Evolutionary conservation across 2,113 vertebrate genomes (phyloP), one percentile per base, ranked within the genome.

Genomic region (Tor tambroides): DNA sequence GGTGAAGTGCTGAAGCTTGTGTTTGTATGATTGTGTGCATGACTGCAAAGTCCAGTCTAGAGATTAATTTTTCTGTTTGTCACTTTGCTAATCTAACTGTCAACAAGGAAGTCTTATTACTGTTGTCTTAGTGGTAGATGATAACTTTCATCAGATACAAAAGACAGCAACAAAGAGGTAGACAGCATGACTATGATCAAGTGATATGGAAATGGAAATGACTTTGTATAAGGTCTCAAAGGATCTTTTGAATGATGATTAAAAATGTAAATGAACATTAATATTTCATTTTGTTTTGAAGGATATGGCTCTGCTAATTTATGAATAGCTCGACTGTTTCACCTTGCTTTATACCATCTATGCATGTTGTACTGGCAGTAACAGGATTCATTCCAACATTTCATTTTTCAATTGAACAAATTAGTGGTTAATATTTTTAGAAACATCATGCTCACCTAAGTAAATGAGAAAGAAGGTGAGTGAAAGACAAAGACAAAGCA

Each of bases 1-100:
- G 51, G 59, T 85, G 23, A 75, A 84, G n/a, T 71, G 30, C 71
- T 35, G 26, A 10, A 72, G 71, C 35, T 59, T 35, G 49, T 54
- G 32, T 59, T 43, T 30, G 80, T 15, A 83, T 23, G 38, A 81
- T 59, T n/a, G 32, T 32, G 23, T 30, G 43, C 38, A 11, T 43
- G 65, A 67, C 41, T 69, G 23, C 28, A 71, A 71, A 71, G 7
- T 71, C 7, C 65, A 23, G n/a, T 71, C 14, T 23, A 19, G 28
- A 23, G 28, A 72, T 49, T 3, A 8, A 7, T 51, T 51, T 23
- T 28, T 51, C 2, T 38, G 12, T n/a, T 4, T 46, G 46, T 21
- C 5, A 74, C 51, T 51, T 74, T 56, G 41, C 41, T 26, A 28
- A 28, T 21, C 82, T 76, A 76, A 43, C 26, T 61, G 19, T 38